Evolutionary conservation across 2,888 invertebrate genomes (phyloP).

Genomic region (Meta bourneti): DNA sequence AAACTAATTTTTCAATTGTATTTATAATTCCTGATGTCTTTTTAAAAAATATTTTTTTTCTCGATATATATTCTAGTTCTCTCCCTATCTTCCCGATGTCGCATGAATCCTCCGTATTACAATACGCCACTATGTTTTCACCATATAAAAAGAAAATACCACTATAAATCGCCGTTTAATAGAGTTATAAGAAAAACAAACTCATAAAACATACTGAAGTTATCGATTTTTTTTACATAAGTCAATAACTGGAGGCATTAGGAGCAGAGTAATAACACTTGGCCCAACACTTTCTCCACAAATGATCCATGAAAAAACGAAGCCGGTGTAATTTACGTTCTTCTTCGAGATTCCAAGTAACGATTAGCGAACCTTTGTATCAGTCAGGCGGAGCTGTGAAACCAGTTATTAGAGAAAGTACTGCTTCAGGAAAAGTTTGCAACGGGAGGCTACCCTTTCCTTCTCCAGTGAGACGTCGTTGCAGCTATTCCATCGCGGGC

Average conservation of each 20-base stretch:
- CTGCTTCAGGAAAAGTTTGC: background rate
- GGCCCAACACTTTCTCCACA: background rate
- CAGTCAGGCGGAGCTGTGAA: constrained; percentile 41
- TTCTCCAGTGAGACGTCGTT: background rate
- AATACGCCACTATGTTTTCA: no score
- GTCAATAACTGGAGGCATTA: constrained; percentile 19
- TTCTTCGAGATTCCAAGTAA: constrained; percentile 26
- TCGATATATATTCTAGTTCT: no score
- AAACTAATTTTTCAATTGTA: no score
- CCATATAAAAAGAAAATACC: no score
- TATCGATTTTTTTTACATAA: background rate
- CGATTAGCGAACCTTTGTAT: constrained; percentile 47
- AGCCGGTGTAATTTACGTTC: constrained; percentile 13
- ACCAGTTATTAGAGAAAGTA: constrained; percentile 44
- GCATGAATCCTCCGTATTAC: no score
- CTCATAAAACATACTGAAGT: background rate
- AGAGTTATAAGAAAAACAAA: no score
- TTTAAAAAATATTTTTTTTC: no score
- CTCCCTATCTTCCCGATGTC: no score
- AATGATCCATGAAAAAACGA: constrained; percentile 1
- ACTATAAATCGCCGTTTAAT: no score
- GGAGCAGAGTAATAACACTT: constrained; percentile 34
- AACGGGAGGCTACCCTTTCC: background rate
- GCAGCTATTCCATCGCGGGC: background rate
- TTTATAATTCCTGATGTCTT: no score